Percentiles rank a stretch among this genome's conserved stretches.
Evolutionary conservation across 2,113 vertebrate species (phyloP).

Genomic region (Semnopithecus entellus): DNA sequence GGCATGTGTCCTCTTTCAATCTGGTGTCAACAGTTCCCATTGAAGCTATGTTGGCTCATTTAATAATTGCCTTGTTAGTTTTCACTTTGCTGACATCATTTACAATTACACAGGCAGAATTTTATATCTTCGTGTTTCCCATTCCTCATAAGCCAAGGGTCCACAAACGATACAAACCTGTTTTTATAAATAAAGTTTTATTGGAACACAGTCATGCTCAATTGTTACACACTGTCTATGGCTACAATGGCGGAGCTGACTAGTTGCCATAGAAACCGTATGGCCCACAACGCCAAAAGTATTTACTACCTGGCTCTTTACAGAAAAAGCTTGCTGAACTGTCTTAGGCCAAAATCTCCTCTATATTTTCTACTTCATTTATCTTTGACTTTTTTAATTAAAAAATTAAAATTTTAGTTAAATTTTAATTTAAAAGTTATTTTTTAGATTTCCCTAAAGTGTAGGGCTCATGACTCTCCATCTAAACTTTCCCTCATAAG

Average conservation of each 20-base stretch:
- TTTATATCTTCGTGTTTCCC: neutral
- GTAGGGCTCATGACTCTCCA: neutral
- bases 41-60: fast-evolving
- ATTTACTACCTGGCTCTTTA: neutral
- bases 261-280: too few species aligned
- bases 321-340: neutral
- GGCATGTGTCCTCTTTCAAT: neutral
- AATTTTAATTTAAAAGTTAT: neutral
- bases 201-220: neutral
- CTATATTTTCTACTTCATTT: neutral
- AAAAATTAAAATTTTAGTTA: neutral
- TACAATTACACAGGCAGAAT: neutral
- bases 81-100: neutral
- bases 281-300: neutral
- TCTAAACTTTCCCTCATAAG: neutral
- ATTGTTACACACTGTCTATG: neutral
- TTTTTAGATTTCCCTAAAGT: neutral
- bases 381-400: neutral
- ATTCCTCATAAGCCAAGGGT: neutral
- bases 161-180: neutral
- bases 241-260: neutral
- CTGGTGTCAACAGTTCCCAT: neutral
- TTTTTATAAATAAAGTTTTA: neutral
- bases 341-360: neutral
- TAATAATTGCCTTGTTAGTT: neutral